phyloP scores from a whole-genome alignment of 1,140 invertebrate genomes.

The Magallana gigas region DNA sequence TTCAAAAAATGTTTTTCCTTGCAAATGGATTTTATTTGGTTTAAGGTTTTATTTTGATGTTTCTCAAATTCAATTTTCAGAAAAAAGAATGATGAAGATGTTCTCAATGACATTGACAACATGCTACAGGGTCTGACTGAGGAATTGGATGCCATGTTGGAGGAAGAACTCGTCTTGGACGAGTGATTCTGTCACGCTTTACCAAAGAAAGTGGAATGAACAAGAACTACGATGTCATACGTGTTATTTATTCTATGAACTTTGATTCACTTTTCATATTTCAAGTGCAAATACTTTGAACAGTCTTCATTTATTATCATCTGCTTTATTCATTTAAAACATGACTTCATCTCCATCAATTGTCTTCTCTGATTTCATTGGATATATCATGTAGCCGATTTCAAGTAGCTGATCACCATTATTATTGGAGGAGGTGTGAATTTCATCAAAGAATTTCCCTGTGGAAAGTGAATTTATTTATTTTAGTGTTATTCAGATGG shows the following conservation, averaged over 20 bases:
- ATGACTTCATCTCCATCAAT: neutral
- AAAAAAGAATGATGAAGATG: slow-evolving; percentile 81
- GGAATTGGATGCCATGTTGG: slow-evolving; percentile 77
- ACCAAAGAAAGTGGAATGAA: neutral
- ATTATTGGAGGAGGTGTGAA: slow-evolving; percentile 21
- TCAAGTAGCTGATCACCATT: neutral
- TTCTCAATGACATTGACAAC: slow-evolving; percentile 97
- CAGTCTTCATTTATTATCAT: neutral
- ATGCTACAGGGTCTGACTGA: slow-evolving; percentile 81
- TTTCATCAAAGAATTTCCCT: neutral
- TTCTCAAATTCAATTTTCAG: neutral
- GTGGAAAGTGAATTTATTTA: neutral
- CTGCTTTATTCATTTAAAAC: neutral
- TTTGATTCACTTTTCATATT: neutral
- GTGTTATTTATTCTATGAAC: neutral
- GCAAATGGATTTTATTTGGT: neutral
- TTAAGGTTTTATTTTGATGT: neutral
- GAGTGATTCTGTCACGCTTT: neutral
- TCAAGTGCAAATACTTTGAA: neutral
- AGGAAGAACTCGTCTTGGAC: slow-evolving; percentile 62
- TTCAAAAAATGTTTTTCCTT: too few species aligned
- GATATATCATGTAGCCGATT: neutral
- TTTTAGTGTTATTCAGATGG: slow-evolving; percentile 7
- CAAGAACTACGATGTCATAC: neutral
- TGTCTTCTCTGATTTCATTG: slow-evolving; percentile 10